Base-by-base conservation (phyloP, 2,113 vertebrate species). In the Cephalopterus ornatus region DNA sequence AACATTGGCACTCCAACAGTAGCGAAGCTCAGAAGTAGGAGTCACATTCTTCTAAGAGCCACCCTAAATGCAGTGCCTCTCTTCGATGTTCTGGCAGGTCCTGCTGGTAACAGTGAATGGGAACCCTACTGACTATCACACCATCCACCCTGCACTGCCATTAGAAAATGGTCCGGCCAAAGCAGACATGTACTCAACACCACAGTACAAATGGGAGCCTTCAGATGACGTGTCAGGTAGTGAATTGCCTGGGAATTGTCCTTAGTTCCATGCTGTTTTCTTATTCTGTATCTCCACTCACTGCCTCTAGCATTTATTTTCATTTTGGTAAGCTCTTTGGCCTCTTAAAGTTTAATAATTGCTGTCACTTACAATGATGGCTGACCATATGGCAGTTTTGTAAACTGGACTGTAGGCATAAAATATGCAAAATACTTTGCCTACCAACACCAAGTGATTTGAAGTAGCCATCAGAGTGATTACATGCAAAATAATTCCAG, bases 181-280 rank as follows among this genome's bases (percentile, higher is more conserved):
- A 94, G 84, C 98, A n/a, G 99, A 99, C 68, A 14, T 99, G 87
- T 99, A 99, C 90, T 99, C 99, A 68, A 99, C 98, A 42, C 99
- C 99, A 0, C 99, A 99, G 91, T 99, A 99, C 97, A 99, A 99
- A 93, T 98, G 98, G 98, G 98, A 99, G 56, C 98, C 98, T 46
- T 85, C 97, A 0, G 97, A 94, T 19, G 97, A 98, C 20, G 65
- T 67, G 5, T 92, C 98, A 96, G 99, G 99, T 99, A 97, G 79
- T 53, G 58, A 81, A 72, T 56, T 67, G 56, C n/a, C 26, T 61
- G 37, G 66, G 47, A 79, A 88, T 53, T 63, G 35, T 52, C 12
- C 7, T 44, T 33, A 46, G 19, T 67, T 44, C 13, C 20, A 0
- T 14, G 16, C 47, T 68, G 12, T 89, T 87, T 59, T 72, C 35